Evolutionary conservation across 2,888 invertebrate genomes (phyloP), one percentile per base, ranked within the genome.

Genomic region (Oscheius onirici): DNA sequence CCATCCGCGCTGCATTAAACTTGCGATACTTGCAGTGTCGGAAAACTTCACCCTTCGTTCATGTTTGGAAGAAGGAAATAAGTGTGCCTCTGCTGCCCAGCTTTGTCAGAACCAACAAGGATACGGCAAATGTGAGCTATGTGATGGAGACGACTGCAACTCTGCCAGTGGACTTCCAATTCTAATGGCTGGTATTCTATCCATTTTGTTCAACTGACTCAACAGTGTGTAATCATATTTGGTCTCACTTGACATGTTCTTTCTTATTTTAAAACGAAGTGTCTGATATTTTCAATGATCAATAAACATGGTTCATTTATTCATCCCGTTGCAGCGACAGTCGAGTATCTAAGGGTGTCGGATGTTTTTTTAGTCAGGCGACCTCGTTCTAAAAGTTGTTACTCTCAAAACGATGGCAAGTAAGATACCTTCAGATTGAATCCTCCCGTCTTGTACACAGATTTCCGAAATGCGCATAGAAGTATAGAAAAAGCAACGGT

Each of bases 71-170:
- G 40, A 34, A 11, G 69, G 34, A 20, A 46, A 60, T 49, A 17
- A 60, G 15, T 60, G 69, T 20, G 8, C n/a, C 2, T 26, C 34
- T 3, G 22, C 58, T 5, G 34, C 46, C 1, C n/a, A 28, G 17
- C 22, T 40, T 0, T 60, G 69, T 17, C 22, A 20, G n/a, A 28
- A 44, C 8, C 69, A 57, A 63, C 60, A 68, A 20, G 79, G 79
- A 40, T 68, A 71, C 5, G 77, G 75, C 3, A 46, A 57, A 20
- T 79, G 79, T 58, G 58, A 51, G 46, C 68, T 75, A n/a, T 79
- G 79, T 41, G 73, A 74, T 13, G 73, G 71, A 5, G 79, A 79
- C 49, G 61, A 73, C 24, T 79, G 79, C 52, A 79, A 79, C 43
- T 70, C 63, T 24, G 24, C 51, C n/a, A 46, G 17, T 24, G 22